Evolutionary conservation across 2,797 vertebrate genomes (phyloP).

Genomic region (Mormyrops boulengeri): DNA sequence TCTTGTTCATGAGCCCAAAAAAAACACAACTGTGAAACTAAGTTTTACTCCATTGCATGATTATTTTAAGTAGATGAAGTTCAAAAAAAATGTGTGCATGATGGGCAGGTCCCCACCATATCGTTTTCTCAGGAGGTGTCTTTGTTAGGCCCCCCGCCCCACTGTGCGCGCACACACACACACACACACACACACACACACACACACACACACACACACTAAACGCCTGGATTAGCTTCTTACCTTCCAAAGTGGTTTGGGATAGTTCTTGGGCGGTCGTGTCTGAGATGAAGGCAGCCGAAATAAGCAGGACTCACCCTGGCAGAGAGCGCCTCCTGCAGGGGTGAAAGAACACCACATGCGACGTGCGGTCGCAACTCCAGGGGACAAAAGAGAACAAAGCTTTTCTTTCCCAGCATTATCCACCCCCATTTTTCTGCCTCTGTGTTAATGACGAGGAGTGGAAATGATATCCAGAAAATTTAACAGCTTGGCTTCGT

Average conservation of each 20-base stretch:
- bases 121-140: neutral
- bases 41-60: neutral
- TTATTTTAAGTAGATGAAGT: neutral
- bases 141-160: neutral
- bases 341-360: neutral
- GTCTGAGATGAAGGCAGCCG: conserved; percentile 34
- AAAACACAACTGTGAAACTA: neutral
- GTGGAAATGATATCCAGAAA: neutral
- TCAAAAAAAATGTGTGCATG: neutral
- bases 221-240: conserved; percentile 23
- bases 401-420: neutral
- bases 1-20: neutral
- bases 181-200: neutral
- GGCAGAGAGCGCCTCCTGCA: conserved; percentile 34
- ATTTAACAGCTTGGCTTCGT: neutral
- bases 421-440: neutral
- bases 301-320: conserved; percentile 44
- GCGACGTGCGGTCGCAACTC: neutral
- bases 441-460: neutral
- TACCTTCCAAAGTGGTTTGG: conserved; percentile 65
- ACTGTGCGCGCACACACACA: neutral
- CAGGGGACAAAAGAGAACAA: neutral
- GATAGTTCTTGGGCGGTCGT: conserved; percentile 57
- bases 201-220: conserved; percentile 4
- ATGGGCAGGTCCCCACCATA: neutral